A percentile compares a stretch with the other conserved stretches of the same genome.
phyloP scores from a whole-genome alignment of 2,797 vertebrate genomes.

The Macroramphosus scolopax region DNA sequence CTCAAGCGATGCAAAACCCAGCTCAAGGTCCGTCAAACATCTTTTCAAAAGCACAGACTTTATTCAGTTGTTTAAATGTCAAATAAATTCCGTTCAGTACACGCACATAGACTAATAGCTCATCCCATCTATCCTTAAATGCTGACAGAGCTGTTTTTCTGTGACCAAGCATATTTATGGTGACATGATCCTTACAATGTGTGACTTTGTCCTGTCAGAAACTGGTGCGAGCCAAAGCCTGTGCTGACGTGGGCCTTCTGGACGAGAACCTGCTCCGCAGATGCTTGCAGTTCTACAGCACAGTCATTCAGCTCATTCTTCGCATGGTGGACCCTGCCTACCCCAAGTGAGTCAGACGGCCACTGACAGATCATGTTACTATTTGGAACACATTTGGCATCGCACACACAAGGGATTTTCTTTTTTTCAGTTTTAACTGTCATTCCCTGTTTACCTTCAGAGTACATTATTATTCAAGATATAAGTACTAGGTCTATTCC shows the following conservation, averaged over 20 bases:
- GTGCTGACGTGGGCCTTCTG: conserved; percentile 94
- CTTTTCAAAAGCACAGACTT: no score
- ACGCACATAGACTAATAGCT: neutral
- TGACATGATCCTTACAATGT: conserved; percentile 37
- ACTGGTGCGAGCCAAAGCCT: conserved; percentile 97
- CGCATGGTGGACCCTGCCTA: conserved; percentile 93
- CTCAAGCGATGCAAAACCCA: conserved; percentile 98
- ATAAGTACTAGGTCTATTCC: neutral
- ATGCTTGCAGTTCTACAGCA: conserved; percentile 97
- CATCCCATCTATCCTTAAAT: neutral
- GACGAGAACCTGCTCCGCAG: conserved; percentile 96
- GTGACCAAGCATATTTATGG: conserved; percentile 24
- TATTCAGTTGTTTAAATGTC: no score
- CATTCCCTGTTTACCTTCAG: neutral
- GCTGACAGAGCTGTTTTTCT: conserved; percentile 15
- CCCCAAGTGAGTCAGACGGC: conserved; percentile 84
- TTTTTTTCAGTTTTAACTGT: neutral
- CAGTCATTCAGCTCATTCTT: conserved; percentile 95
- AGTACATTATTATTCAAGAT: conserved; percentile 4
- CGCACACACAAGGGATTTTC: neutral
- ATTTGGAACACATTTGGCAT: conserved; percentile 2
- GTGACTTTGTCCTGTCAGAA: conserved; percentile 80
- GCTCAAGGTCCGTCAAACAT: conserved; percentile 92
- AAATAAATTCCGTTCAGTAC: no score
- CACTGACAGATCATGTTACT: conserved; percentile 2